Evolutionary conservation across 2,113 vertebrate genomes (phyloP).

Genomic region (Arizona elegans): DNA sequence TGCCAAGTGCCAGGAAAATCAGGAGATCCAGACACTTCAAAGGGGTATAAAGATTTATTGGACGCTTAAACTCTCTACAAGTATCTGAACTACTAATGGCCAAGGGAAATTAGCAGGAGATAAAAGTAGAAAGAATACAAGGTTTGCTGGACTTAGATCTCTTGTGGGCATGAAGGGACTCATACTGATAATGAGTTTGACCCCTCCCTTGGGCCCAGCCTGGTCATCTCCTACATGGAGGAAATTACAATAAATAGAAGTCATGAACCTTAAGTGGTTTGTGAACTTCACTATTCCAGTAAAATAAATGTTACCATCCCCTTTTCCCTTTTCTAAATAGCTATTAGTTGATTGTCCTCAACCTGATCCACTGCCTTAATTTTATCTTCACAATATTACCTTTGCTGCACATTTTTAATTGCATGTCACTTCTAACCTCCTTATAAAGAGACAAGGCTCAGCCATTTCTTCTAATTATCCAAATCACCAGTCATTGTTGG

Average conservation of each 20-base stretch:
- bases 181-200: not conserved
- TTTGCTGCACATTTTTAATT: constrained; percentile 70
- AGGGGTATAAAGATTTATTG: not conserved
- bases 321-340: not conserved
- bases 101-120: not conserved
- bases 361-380: constrained; percentile 31
- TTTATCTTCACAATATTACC: constrained; percentile 39
- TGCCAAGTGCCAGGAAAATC: not conserved
- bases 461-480: constrained; percentile 74
- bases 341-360: constrained; percentile 40
- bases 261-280: not conserved
- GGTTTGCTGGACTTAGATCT: not conserved
- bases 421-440: constrained; percentile 67
- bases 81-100: not conserved
- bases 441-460: constrained; percentile 69
- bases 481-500: constrained; percentile 64
- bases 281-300: not conserved
- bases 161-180: not conserved
- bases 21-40: not conserved
- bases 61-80: not conserved
- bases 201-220: not conserved
- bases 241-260: not conserved
- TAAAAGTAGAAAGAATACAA: not conserved
- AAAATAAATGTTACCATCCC: not conserved
- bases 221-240: not conserved